These are phyloP conservation scores for Germaria angustata DNA, from an alignment of 2,888 invertebrate genomes.

Conservation along the genomic window DNA sequence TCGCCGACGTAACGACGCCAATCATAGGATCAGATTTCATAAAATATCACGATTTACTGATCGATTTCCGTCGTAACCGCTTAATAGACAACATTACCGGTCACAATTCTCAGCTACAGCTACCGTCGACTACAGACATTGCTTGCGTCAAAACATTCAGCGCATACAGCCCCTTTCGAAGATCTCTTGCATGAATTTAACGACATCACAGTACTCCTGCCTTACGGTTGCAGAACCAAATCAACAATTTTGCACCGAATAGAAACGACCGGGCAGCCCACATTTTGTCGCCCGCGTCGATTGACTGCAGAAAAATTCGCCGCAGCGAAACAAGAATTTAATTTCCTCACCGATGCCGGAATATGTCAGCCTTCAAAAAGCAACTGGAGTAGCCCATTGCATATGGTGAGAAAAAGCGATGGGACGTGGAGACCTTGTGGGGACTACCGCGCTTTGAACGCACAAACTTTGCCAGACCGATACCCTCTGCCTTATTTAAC, in stretches of 20 bases:
- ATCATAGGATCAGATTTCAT: constrained; percentile 22
- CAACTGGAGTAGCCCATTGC: constrained; percentile 8
- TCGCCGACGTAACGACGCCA: constrained; percentile 4
- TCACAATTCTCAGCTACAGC: not conserved
- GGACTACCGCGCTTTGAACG: not conserved
- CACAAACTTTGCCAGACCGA: not conserved
- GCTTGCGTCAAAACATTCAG: not conserved
- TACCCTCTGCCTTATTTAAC: not conserved
- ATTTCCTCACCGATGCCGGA: constrained; percentile 22
- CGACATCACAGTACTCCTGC: too few relatives aligned
- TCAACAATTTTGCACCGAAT: too few relatives aligned
- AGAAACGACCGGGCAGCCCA: constrained; percentile 17
- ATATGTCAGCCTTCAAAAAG: constrained; percentile 51
- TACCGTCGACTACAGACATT: not conserved
- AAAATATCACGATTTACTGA: constrained; percentile 2
- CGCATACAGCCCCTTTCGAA: too few relatives aligned
- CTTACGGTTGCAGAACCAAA: constrained; percentile 21
- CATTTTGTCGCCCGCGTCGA: not conserved
- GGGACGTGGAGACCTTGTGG: not conserved
- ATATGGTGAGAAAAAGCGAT: not conserved
- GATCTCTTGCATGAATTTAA: too few relatives aligned
- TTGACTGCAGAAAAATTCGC: not conserved
- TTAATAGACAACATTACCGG: constrained; percentile 6
- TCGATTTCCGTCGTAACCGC: not conserved
- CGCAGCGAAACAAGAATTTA: constrained; percentile 37